Evolutionary conservation across 2,113 vertebrate genomes (phyloP).

Genomic region (Tachycineta bicolor): DNA sequence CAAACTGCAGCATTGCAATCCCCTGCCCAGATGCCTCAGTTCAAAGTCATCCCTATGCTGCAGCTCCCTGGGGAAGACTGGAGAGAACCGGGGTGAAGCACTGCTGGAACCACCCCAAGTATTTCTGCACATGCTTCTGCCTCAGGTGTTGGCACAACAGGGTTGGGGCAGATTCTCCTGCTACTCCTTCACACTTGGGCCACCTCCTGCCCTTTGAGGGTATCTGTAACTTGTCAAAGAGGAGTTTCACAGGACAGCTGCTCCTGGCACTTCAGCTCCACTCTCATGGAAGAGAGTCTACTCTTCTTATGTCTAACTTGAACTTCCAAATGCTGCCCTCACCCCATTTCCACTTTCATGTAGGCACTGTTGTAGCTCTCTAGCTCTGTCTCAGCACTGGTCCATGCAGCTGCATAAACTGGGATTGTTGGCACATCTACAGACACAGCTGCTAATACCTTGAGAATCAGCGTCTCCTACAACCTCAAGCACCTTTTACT

Average conservation of each 20-base stretch:
- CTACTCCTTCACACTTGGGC: not conserved
- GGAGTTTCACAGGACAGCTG: not conserved
- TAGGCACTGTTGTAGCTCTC: not conserved
- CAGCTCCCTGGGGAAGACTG: not conserved
- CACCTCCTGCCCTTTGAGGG: not conserved
- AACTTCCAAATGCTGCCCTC: not conserved
- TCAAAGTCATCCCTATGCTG: not conserved
- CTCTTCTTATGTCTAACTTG: not conserved
- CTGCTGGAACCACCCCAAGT: not conserved
- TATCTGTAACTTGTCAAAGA: not conserved
- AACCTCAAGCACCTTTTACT: not conserved
- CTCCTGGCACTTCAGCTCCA: not conserved
- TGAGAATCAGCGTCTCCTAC: not conserved
- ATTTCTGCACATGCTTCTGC: not conserved
- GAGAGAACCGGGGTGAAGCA: not conserved
- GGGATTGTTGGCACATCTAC: not conserved
- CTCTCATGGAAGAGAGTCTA: not conserved
- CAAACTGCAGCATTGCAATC: not conserved
- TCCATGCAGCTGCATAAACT: not conserved
- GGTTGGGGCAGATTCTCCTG: not conserved
- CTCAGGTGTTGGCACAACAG: not conserved
- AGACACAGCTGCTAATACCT: not conserved
- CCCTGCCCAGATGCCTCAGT: not conserved
- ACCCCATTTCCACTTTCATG: fast-evolving
- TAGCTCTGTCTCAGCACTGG: not conserved